These are phyloP conservation scores for Plecotus auritus DNA, from an alignment of 2,113 vertebrate genomes.

Conservation along the genomic window DNA sequence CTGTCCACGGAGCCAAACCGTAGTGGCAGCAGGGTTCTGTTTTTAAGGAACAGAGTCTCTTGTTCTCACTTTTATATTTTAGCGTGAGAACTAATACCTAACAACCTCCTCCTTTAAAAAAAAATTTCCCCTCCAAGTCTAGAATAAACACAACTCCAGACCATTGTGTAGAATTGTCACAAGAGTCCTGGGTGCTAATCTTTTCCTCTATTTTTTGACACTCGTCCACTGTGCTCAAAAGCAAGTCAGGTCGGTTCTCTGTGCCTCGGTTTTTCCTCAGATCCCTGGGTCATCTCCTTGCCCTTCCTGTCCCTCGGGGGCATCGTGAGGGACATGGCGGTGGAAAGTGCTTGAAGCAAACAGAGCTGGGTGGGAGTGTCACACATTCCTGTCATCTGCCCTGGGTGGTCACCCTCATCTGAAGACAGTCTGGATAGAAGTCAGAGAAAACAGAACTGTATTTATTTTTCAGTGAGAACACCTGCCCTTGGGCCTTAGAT, in stretches of 20 bases:
- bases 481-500: neutral
- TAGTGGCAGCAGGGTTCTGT: neutral
- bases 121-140: neutral
- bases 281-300: neutral
- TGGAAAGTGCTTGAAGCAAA: no score
- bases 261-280: neutral
- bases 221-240: neutral
- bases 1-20: no score
- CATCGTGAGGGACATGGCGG: accelerated
- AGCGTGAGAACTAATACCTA: neutral
- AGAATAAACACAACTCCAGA: neutral
- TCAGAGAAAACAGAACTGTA: neutral
- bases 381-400: accelerated
- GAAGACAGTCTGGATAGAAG: neutral
- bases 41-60: neutral
- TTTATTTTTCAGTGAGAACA: neutral
- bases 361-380: neutral
- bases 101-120: neutral
- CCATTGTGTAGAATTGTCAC: neutral
- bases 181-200: neutral
- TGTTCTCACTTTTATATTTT: neutral
- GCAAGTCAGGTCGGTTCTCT: neutral
- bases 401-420: neutral
- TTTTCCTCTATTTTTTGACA: neutral
- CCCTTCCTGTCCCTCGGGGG: neutral